A percentile compares a stretch with the other conserved stretches of the same genome.
Conservation (phyloP, 2,888 invertebrate species). For the Macaria liturata region DNA sequence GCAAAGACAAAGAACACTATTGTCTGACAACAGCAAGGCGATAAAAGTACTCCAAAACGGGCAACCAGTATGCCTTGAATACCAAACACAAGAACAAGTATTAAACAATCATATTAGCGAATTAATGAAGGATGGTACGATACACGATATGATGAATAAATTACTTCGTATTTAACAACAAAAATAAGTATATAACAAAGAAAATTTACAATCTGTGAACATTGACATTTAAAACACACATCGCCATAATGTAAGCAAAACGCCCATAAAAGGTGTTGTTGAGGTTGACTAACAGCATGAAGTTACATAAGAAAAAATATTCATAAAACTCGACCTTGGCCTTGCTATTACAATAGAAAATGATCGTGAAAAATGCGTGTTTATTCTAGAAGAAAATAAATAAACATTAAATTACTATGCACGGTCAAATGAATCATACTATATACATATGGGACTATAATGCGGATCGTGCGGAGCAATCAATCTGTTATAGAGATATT, state of each 20-base stretch:
- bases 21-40: slow-evolving; percentile 59
- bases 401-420: slow-evolving; percentile 13
- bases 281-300: slow-evolving; percentile 3
- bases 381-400: slow-evolving; percentile 15
- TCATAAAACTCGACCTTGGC: slow-evolving; percentile 17
- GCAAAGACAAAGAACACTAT: slow-evolving; percentile 72
- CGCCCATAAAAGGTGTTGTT: not conserved
- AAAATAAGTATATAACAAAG: not conserved
- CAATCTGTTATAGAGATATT: slow-evolving; percentile 1
- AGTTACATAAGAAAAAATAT: slow-evolving; percentile 12
- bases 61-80: slow-evolving; percentile 57
- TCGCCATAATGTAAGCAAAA: not conserved
- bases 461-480: slow-evolving; percentile 16
- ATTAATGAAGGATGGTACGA: slow-evolving; percentile 48
- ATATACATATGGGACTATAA: slow-evolving; percentile 2
- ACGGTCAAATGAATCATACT: slow-evolving; percentile 18
- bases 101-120: slow-evolving; percentile 48
- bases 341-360: slow-evolving; percentile 16
- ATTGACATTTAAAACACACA: not conserved
- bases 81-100: slow-evolving; percentile 40
- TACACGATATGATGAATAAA: not conserved
- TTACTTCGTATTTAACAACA: not conserved
- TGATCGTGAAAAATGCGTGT: slow-evolving; percentile 5
- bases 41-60: slow-evolving; percentile 70
- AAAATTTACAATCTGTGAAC: not conserved